Base-by-base conservation (phyloP, 2,797 vertebrate genomes). In the Morus bassanus region DNA sequence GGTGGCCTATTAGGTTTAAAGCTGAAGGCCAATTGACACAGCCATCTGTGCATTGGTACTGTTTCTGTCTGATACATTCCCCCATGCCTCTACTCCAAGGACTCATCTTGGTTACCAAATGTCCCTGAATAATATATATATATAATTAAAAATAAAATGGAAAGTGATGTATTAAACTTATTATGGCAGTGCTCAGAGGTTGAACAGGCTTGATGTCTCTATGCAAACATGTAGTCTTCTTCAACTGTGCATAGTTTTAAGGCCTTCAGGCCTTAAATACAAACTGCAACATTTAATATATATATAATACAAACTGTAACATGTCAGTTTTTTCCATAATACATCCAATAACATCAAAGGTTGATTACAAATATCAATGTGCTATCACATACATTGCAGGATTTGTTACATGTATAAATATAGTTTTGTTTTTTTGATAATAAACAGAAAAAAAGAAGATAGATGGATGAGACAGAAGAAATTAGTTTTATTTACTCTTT, bases 11-110 rank as follows among this genome's bases (percentile, higher is more conserved):
- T 92, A 92, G 30, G n/a, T 82, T 92, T 80, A 79, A 87, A 95
- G 37, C 80, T 93, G 88, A 95, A 95, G 77, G 93, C 88, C 91
- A 80, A 91, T 51, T 18, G 30, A 87, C 88, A 87, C 51, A 91
- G 51, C 35, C 67, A 74, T 87, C 90, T 94, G 89, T 94, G 75
- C 85, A 9, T 56, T 89, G 60, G 21, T 88, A 18, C 64, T 67
- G 27, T 27, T 95, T 79, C 75, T 92, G 33, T 60, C 67, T 87
- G 80, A 87, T 92, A 73, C 39, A 25, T 90, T 85, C 23, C 54
- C 33, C 37, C 21, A 41, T 60, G 77, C 22, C 48, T 79, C 72
- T 77, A 50, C 45, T 94, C 64, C 31, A 91, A 89, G 88, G 56
- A 77, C 57, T 95, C 95, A 51, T 45, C 88, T 79, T 87, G 37